A percentile compares a stretch with the other conserved stretches of the same genome.
Evolutionary conservation across 2,888 invertebrate genomes (phyloP).

Genomic region (Melanotus villosus): DNA sequence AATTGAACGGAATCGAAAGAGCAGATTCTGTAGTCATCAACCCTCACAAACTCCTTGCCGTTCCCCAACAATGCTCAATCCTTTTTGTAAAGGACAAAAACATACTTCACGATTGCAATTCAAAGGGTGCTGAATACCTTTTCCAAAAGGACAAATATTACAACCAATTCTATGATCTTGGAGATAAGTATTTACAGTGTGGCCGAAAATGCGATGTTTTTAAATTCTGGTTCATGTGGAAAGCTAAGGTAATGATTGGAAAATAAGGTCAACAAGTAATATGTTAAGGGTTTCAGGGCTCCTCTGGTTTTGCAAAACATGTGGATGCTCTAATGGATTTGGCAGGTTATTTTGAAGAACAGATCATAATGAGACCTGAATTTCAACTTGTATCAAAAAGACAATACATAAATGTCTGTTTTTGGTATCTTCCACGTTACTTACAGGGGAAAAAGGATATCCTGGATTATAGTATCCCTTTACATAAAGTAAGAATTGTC

Average conservation of each 20-base stretch:
- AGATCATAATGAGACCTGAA: slow-evolving; percentile 63
- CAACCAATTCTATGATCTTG: slow-evolving; percentile 69
- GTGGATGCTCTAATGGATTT: slow-evolving; percentile 70
- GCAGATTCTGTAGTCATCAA: slow-evolving; percentile 75
- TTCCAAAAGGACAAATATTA: slow-evolving; percentile 74
- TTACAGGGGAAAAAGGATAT: slow-evolving; percentile 63
- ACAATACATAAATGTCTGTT: slow-evolving; percentile 79
- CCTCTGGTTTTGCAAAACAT: slow-evolving; percentile 70
- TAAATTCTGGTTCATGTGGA: slow-evolving; percentile 82
- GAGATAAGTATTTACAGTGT: slow-evolving; percentile 78
- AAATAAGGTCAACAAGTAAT: no score
- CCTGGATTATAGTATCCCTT: slow-evolving; percentile 62
- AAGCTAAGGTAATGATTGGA: slow-evolving; percentile 71
- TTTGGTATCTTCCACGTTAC: slow-evolving; percentile 78
- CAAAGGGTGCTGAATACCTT: slow-evolving; percentile 70
- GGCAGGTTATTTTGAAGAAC: slow-evolving; percentile 67
- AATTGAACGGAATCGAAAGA: slow-evolving; percentile 71
- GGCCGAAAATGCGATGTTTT: slow-evolving; percentile 79
- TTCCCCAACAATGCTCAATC: slow-evolving; percentile 73
- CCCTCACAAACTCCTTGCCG: slow-evolving; percentile 75
- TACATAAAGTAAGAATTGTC: slow-evolving; percentile 66
- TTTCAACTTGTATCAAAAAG: slow-evolving; percentile 70
- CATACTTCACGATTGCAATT: slow-evolving; percentile 68
- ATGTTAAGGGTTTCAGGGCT: no score
- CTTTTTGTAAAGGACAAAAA: slow-evolving; percentile 67